A percentile compares a stretch with the other conserved stretches of the same genome.
These are phyloP conservation scores for Chaenodraco wilsoni DNA, from an alignment of 2,797 vertebrate genomes.

Conservation along the genomic window DNA sequence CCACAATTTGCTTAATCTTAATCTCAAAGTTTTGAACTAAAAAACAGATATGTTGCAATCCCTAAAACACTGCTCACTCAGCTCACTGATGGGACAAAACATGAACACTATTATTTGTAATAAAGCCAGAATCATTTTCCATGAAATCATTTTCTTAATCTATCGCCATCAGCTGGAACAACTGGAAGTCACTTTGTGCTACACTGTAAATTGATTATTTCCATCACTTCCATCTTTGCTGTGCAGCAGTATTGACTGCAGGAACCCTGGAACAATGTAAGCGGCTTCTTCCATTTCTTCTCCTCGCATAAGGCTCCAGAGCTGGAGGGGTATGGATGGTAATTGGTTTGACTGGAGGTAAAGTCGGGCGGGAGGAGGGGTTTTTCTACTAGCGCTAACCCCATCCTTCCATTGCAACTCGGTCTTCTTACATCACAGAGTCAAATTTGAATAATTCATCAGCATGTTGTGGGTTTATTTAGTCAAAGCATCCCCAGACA, in stretches of 20 bases:
- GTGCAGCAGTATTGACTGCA: conserved; percentile 48
- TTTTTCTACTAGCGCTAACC: conserved; percentile 63
- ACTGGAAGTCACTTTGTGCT: conserved; percentile 51
- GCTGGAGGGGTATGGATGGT: conserved; percentile 64
- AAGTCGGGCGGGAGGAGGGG: conserved; percentile 54
- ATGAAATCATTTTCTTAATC: conserved; percentile 10
- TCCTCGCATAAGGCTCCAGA: conserved; percentile 36
- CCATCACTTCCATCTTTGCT: conserved; percentile 55
- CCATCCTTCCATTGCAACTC: conserved; percentile 59
- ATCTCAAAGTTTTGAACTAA: neutral
- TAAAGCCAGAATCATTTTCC: neutral
- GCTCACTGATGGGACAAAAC: neutral
- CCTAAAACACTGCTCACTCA: neutral
- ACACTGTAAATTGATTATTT: conserved; percentile 46
- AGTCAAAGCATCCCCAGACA: conserved; percentile 71
- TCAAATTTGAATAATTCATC: conserved; percentile 81
- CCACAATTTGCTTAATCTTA: neutral
- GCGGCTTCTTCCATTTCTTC: conserved; percentile 44
- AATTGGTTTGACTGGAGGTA: conserved; percentile 76
- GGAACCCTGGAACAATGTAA: conserved; percentile 45
- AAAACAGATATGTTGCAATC: neutral
- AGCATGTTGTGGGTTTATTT: conserved; percentile 76
- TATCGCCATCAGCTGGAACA: conserved; percentile 38
- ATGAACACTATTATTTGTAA: neutral
- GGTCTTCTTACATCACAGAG: conserved; percentile 77